Evolutionary conservation across 2,888 invertebrate genomes (phyloP).

Genomic region (Molorchus minor): DNA sequence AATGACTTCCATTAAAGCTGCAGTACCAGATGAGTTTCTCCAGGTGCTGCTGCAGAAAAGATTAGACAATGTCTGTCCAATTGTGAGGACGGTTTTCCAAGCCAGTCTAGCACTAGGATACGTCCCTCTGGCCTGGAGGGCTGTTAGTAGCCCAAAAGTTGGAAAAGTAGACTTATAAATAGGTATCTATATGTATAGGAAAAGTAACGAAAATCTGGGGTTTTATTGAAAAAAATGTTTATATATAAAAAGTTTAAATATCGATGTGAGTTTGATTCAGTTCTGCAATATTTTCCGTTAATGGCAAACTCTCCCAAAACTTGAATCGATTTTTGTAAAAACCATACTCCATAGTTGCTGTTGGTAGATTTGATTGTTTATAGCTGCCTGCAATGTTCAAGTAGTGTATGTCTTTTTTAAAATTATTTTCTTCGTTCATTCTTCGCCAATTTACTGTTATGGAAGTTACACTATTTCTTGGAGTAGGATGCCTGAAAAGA

Average conservation of each 20-base stretch:
- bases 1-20: too few species aligned
- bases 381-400: conserved; percentile 32
- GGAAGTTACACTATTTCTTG: background rate
- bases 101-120: too few species aligned
- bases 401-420: conserved; percentile 32
- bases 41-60: too few species aligned
- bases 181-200: too few species aligned
- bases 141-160: too few species aligned
- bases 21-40: too few species aligned
- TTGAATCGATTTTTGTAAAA: conserved; percentile 44
- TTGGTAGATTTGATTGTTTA: conserved; percentile 7
- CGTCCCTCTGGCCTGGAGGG: too few species aligned
- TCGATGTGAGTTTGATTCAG: conserved; percentile 27
- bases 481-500: conserved; percentile 27
- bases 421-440: conserved; percentile 2
- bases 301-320: conserved; percentile 46
- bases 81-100: too few species aligned
- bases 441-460: background rate
- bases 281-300: conserved; percentile 45
- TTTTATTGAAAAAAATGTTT: conserved; percentile 1
- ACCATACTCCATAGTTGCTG: conserved; percentile 36
- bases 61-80: too few species aligned
- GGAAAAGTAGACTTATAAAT: too few species aligned
- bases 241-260: background rate
- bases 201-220: too few species aligned